Percentiles rank a stretch among this genome's conserved stretches.
Evolutionary conservation across 2,113 vertebrate species (phyloP).

Genomic region (Pituophis catenifer): DNA sequence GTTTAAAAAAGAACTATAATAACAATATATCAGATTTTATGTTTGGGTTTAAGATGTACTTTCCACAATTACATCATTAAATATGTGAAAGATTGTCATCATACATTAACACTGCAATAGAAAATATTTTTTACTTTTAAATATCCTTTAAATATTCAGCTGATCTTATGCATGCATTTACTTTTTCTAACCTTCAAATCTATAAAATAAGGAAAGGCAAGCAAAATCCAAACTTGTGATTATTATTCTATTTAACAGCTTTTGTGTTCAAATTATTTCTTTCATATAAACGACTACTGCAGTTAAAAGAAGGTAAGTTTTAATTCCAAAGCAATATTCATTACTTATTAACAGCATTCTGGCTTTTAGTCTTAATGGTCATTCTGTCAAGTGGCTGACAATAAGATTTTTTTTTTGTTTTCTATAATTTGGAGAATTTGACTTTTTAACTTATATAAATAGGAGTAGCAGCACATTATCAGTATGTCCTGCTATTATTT

Average conservation of each 20-base stretch:
- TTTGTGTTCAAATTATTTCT: neutral
- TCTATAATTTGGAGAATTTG: neutral
- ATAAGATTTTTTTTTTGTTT: neutral
- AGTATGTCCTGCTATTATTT: neutral
- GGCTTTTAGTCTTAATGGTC: neutral
- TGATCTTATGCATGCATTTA: neutral
- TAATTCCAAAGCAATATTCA: neutral
- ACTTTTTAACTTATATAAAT: neutral
- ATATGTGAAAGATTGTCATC: too few relatives aligned
- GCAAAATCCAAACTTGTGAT: neutral
- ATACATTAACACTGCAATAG: neutral
- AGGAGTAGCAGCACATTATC: neutral
- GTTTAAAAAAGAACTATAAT: neutral
- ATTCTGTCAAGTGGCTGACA: neutral
- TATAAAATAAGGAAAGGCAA: neutral
- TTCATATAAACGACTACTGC: neutral
- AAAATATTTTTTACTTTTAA: rapidly evolving
- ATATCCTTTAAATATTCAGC: neutral
- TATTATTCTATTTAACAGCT: neutral
- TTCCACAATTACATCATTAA: neutral
- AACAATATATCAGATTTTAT: neutral
- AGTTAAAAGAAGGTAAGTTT: neutral
- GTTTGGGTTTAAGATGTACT: neutral
- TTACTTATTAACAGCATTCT: neutral
- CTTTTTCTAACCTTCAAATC: neutral